Evolutionary conservation across 2,888 invertebrate genomes (phyloP).

Genomic region (Drosophila cognata): DNA sequence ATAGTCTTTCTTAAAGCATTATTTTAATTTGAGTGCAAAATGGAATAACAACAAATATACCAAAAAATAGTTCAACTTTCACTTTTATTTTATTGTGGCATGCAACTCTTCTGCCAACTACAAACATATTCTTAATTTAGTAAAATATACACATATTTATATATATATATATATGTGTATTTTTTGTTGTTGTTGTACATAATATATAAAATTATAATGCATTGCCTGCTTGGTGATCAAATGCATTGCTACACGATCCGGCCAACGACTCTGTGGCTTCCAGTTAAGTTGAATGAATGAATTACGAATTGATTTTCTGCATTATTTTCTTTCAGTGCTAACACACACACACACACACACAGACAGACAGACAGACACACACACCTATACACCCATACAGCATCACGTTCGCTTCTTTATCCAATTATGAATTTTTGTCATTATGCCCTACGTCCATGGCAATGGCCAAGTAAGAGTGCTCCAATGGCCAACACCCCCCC

Average conservation of each 20-base stretch:
- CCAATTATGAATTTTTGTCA: slow-evolving; percentile 81
- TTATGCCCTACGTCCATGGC: slow-evolving; percentile 71
- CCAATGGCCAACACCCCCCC: slow-evolving; percentile 14
- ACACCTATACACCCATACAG: neutral
- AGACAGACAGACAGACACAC: neutral
- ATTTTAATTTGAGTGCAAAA: neutral
- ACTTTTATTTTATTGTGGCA: neutral
- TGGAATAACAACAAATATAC: neutral
- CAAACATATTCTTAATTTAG: neutral
- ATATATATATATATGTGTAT: too few species aligned
- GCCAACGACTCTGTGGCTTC: too few species aligned
- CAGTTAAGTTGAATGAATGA: neutral
- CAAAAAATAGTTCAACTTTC: neutral
- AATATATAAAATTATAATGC: too few species aligned
- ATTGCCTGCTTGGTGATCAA: too few species aligned
- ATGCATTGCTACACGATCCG: too few species aligned
- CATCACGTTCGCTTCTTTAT: slow-evolving; percentile 72
- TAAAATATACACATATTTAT: neutral
- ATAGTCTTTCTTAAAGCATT: neutral
- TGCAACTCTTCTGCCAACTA: neutral
- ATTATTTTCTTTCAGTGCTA: neutral
- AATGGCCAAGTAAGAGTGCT: slow-evolving; percentile 50
- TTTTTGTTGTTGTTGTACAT: too few species aligned
- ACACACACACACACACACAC: neutral
- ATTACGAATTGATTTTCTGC: neutral